Evolutionary conservation across 2,113 vertebrate species (phyloP).

Genomic region (Ageneiosus marmoratus): DNA sequence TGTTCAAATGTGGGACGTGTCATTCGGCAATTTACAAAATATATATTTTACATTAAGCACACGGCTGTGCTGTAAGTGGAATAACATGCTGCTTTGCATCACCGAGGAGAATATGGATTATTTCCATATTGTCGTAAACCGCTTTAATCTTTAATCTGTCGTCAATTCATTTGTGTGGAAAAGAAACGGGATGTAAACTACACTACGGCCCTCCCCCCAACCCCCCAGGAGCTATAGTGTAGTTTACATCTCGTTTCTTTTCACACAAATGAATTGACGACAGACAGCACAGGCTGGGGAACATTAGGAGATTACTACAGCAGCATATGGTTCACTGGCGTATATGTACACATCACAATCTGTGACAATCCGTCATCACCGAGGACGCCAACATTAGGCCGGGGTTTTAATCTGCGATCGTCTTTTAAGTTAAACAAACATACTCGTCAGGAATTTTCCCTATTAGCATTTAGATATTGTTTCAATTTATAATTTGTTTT

Average conservation of each 20-base stretch:
- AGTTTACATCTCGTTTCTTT: background rate
- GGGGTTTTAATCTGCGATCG: background rate
- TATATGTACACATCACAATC: slow-evolving; percentile 3
- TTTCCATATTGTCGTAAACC: background rate
- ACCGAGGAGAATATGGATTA: background rate
- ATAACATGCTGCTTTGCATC: background rate
- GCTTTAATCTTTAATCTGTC: background rate
- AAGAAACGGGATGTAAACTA: too few species aligned
- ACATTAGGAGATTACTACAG: slow-evolving; percentile 34
- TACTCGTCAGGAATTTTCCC: background rate
- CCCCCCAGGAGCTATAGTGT: background rate
- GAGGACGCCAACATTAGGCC: background rate
- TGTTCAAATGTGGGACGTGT: background rate
- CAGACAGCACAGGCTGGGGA: slow-evolving; percentile 17
- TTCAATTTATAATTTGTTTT: background rate
- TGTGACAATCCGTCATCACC: background rate
- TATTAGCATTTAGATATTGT: background rate
- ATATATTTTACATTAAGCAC: background rate
- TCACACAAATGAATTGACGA: background rate
- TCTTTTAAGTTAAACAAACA: background rate
- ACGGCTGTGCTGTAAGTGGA: too few species aligned
- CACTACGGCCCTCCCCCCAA: background rate
- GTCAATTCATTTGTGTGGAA: too few species aligned
- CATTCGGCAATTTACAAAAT: background rate
- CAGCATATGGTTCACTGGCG: slow-evolving; percentile 16